phyloP scores from a whole-genome alignment of 2,888 invertebrate genomes.

The Branchipolynoe longqiensis region DNA sequence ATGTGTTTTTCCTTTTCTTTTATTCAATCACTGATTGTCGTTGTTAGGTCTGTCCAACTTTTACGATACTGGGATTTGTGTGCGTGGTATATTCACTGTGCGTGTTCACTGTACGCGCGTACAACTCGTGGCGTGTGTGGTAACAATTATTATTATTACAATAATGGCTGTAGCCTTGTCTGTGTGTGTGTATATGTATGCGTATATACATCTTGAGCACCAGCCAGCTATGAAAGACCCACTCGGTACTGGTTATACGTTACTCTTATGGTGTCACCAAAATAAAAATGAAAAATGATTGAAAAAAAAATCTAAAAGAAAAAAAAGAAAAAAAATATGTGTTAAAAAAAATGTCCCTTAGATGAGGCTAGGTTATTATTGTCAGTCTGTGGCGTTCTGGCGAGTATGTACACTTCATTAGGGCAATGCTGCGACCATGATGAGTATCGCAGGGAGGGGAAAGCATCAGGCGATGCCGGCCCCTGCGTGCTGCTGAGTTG shows the following conservation, averaged over 20 bases:
- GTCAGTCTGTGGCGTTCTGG: conserved; percentile 53
- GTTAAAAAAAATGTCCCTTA: conserved; percentile 54
- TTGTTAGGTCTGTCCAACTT: conserved; percentile 54
- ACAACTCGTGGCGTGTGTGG: conserved; percentile 30
- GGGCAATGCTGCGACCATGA: conserved; percentile 12
- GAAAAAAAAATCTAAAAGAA: no score
- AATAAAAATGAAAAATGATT: no score
- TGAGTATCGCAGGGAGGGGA: conserved; percentile 20
- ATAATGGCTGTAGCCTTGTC: conserved; percentile 32
- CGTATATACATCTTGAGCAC: conserved; percentile 7
- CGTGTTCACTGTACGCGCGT: conserved; percentile 17
- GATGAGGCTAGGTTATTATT: conserved; percentile 47
- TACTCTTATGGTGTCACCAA: conserved; percentile 46
- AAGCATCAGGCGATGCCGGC: no score
- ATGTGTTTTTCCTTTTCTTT: conserved; percentile 55
- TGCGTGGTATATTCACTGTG: conserved; percentile 49
- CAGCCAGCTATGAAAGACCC: conserved; percentile 37
- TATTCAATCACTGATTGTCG: conserved; percentile 53
- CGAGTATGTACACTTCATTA: conserved; percentile 31
- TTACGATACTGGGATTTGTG: conserved; percentile 56
- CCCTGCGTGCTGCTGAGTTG: no score
- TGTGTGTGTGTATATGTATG: no score
- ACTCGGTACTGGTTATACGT: conserved; percentile 35
- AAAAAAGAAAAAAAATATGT: no score
- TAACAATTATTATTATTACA: not conserved